A percentile compares a stretch with the other conserved stretches of the same genome.
These are phyloP conservation scores for Actinopyga echinites DNA, from an alignment of 53 echinoderm and acorn worm genomes.

Conservation along the genomic window DNA sequence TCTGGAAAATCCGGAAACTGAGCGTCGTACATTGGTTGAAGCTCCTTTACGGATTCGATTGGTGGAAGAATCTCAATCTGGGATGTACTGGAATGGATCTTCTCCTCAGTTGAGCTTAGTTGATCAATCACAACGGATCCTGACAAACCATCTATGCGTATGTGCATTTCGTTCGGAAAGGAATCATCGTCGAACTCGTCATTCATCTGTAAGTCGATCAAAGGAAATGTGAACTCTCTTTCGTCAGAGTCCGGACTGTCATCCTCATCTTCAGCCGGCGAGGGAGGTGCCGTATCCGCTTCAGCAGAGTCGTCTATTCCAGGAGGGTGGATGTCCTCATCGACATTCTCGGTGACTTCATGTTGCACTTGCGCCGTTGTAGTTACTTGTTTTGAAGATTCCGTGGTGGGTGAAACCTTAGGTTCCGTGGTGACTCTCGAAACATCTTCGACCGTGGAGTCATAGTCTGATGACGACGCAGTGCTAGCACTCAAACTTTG, in stretches of 20 bases:
- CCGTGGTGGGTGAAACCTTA: too few species aligned
- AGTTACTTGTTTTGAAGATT: too few species aligned
- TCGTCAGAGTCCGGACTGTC: background rate
- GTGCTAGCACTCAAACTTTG: background rate
- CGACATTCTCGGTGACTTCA: too few species aligned
- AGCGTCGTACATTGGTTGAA: background rate
- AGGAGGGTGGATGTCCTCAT: too few species aligned
- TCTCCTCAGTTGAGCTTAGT: background rate
- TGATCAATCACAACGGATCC: background rate
- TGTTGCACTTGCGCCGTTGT: too few species aligned
- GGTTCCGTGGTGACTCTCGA: too few species aligned
- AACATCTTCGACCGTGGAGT: too few species aligned
- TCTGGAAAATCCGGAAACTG: background rate
- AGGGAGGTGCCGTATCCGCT: too few species aligned
- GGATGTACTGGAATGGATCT: background rate
- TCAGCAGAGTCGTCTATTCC: too few species aligned
- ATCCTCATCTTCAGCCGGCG: background rate
- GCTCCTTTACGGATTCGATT: background rate
- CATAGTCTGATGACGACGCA: background rate
- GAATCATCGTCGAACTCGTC: background rate
- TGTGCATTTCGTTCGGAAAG: background rate
- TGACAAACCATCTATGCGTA: background rate
- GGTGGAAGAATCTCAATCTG: background rate
- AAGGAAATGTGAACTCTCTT: background rate
- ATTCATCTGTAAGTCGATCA: background rate